phyloP scores from a whole-genome alignment of 2,888 invertebrate species.

The Scaptomyza caliginosa region DNA sequence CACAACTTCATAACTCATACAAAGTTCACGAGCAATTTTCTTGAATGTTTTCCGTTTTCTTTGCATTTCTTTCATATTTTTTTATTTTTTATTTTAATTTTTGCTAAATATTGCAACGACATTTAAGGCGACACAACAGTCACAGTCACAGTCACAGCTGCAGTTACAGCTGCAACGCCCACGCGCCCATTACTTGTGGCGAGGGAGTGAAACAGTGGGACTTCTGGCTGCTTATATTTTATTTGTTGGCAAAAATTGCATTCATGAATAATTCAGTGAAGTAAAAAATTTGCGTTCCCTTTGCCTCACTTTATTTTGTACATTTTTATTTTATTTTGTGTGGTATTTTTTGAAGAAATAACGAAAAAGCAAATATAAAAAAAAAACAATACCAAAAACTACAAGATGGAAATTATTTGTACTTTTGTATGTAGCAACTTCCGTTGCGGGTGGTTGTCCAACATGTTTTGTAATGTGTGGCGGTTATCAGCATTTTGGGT shows the following conservation, averaged over 20 bases:
- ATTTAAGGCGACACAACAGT: slow-evolving; percentile 55
- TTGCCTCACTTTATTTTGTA: slow-evolving; percentile 23
- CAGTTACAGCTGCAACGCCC: slow-evolving; percentile 45
- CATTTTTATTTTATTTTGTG: slow-evolving; percentile 16
- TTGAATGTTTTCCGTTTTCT: slow-evolving; percentile 35
- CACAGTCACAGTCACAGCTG: slow-evolving; percentile 33
- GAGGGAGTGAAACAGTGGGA: slow-evolving; percentile 6
- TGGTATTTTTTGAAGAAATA: slow-evolving; percentile 22
- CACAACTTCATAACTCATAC: slow-evolving; percentile 54
- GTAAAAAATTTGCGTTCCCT: slow-evolving; percentile 66
- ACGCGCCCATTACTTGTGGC: slow-evolving; percentile 11
- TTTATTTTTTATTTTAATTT: slow-evolving; percentile 64
- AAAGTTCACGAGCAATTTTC: slow-evolving; percentile 54
- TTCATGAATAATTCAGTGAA: slow-evolving; percentile 81
- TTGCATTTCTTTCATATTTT: slow-evolving; percentile 17
- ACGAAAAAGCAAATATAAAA: slow-evolving; percentile 3
- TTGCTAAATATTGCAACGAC: slow-evolving; percentile 65
- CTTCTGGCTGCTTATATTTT: slow-evolving; percentile 64
- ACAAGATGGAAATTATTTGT: slow-evolving; percentile 54
- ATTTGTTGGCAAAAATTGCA: slow-evolving; percentile 80
- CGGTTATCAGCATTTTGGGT: slow-evolving; percentile 72
- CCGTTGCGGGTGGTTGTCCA: slow-evolving; percentile 30
- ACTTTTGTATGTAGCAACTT: slow-evolving; percentile 44
- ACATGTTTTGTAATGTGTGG: slow-evolving; percentile 59
- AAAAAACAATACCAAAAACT: slow-evolving; percentile 17